Conservation (phyloP, 2,113 vertebrate genomes). For the Zeus faber region DNA sequence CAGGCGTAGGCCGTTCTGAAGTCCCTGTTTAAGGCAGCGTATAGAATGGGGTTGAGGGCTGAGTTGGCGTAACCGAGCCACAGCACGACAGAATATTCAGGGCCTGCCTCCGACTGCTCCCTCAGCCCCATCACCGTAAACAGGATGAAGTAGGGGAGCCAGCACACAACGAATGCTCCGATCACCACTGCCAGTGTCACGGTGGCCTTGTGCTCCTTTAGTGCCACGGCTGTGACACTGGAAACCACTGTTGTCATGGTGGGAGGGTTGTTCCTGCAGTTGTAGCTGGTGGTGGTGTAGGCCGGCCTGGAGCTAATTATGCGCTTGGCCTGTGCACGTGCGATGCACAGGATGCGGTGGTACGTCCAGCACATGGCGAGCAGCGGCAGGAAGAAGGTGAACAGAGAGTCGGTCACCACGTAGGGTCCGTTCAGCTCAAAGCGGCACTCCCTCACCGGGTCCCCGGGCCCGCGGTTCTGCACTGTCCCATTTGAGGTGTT, state of each 20-base stretch:
- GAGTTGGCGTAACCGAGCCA: conserved; percentile 96
- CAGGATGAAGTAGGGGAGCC: conserved; percentile 87
- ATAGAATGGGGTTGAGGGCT: conserved; percentile 90
- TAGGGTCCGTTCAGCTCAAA: conserved; percentile 86
- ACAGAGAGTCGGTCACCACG: conserved; percentile 81
- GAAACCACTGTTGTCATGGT: conserved; percentile 58
- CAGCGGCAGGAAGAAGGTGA: conserved; percentile 91
- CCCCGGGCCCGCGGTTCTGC: conserved; percentile 66
- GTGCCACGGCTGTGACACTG: conserved; percentile 54
- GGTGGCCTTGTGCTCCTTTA: conserved; percentile 81
- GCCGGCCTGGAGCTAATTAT: conserved; percentile 74
- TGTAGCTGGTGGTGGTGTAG: conserved; percentile 47
- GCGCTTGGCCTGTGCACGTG: conserved; percentile 86
- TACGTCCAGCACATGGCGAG: conserved; percentile 91
- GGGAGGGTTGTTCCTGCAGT: conserved; percentile 38
- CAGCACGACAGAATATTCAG: conserved; percentile 57
- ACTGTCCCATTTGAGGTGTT: conserved; percentile 81
- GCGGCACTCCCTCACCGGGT: conserved; percentile 63
- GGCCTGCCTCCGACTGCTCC: conserved; percentile 65
- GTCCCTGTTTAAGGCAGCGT: conserved; percentile 88
- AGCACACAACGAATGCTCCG: conserved; percentile 85
- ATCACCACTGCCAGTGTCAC: conserved; percentile 80
- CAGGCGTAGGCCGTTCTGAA: conserved; percentile 82
- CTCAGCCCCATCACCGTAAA: conserved; percentile 79
- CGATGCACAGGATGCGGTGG: conserved; percentile 87